Percentiles rank a stretch among this genome's conserved stretches.
Conservation (phyloP, 2,113 vertebrate genomes). For the Sakesphorus luctuosus region DNA sequence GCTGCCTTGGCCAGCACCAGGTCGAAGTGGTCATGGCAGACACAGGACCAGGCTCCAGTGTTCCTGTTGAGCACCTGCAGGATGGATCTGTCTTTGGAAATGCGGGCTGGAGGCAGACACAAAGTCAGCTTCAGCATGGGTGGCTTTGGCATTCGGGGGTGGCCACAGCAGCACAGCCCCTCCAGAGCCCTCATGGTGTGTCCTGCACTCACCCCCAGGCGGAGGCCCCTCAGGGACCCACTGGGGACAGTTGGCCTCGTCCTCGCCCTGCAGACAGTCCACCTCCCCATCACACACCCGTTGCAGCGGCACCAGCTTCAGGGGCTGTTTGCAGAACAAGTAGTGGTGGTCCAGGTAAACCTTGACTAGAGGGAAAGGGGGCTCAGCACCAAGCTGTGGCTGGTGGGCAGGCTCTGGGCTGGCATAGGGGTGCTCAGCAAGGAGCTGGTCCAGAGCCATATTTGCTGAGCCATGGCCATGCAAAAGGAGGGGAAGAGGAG, state of each 20-base stretch:
- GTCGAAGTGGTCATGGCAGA: constrained; percentile 83
- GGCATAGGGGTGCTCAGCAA: background rate
- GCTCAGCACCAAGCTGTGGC: background rate
- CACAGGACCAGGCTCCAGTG: constrained; percentile 77
- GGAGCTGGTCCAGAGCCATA: background rate
- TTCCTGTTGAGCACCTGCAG: constrained; percentile 79
- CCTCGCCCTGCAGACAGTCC: constrained; percentile 84
- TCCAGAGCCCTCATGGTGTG: accelerated
- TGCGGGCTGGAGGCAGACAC: constrained; percentile 54
- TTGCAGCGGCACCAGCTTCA: constrained; percentile 80
- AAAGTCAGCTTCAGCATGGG: background rate
- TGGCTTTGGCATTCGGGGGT: accelerated
- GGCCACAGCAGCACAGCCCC: background rate
- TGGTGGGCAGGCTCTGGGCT: background rate
- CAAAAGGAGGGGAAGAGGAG: background rate
- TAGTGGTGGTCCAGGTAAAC: constrained; percentile 79
- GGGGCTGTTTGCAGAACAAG: constrained; percentile 82
- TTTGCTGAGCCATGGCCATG: accelerated
- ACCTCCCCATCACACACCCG: constrained; percentile 78
- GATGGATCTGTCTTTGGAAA: constrained; percentile 75
- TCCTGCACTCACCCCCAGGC: background rate
- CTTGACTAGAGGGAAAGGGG: constrained; percentile 75
- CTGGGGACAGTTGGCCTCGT: constrained; percentile 81
- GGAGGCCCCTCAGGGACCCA: background rate
- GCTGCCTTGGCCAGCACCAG: constrained; percentile 74